Evolutionary conservation across 2,888 invertebrate species (phyloP), one percentile per base, ranked within the genome.

Genomic region (Eumacrocentrus americanus): DNA sequence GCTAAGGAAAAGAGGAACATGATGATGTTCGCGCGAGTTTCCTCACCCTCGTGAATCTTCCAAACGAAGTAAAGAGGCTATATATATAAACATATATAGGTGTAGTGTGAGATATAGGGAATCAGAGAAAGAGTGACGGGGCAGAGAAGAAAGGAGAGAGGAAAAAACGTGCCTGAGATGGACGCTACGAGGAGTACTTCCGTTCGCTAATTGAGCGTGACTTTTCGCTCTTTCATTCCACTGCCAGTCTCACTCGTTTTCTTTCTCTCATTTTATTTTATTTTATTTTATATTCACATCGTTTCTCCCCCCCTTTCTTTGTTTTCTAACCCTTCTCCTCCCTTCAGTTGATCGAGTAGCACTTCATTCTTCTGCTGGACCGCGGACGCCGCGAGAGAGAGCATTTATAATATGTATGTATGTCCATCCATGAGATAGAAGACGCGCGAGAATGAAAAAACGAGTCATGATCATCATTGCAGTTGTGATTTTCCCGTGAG

Each of bases 181-280:
- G 70, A 74, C 71, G 70, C 71, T 72, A 68, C 66, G 62, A 62
- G 60, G 62, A 61, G 62, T 60, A 74, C 68, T 67, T 70, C 67
- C 68, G 70, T 71, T 70, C 62, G 67, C 68, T 73, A 68, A 74
- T 72, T 71, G 66, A 73, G 67, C 67, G 69, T 65, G 70, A 69
- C 64, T 69, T 67, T 64, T 67, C 61, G 61, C 63, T 62, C 62
- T 59, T 58, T 42, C 51, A 22, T 57, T 57, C 34, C 29, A 38
- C 46, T 35, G 25, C 14, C 35, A 20, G 20, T 22, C 22, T 44
- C 20, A 25, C 40, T 35, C 35, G 14, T 20, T 58, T 51, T 58
- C 29, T 50, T 42, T 58, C 1, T 42, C 16, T 40, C n/a, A 44
- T 38, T 18, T 16, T 25, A 40, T 50, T 48, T 34, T n/a, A n/a